Conservation (phyloP, 2,113 vertebrate genomes). For the Urocynchramus pylzowi region DNA sequence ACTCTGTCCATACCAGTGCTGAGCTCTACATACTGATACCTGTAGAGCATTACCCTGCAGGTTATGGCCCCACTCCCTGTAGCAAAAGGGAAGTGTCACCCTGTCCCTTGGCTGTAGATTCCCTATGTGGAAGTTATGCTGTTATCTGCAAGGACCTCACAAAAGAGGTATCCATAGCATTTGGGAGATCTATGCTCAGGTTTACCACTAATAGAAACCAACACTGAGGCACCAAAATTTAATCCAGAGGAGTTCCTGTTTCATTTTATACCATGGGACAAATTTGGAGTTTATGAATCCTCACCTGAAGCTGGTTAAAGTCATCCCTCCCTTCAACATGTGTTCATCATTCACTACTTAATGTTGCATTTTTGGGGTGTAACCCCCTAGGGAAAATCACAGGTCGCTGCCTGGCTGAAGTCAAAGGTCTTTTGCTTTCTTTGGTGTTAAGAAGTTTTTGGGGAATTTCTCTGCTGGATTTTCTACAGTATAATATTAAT, state of each 20-base stretch:
- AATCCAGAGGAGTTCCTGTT: background rate
- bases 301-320: background rate
- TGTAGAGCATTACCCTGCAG: background rate
- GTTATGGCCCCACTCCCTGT: background rate
- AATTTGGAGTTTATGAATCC: background rate
- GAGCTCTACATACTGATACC: background rate
- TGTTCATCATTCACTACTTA: background rate
- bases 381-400: background rate
- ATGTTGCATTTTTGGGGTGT: background rate
- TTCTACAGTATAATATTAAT: background rate
- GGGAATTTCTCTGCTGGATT: background rate
- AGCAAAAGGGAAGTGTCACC: background rate
- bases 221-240: background rate
- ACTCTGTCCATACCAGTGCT: background rate
- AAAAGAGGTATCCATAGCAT: background rate
- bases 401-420: background rate
- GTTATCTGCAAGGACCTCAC: background rate
- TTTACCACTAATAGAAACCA: background rate
- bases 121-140: background rate
- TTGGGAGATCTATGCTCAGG: background rate
- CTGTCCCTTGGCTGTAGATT: background rate
- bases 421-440: background rate
- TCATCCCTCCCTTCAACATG: background rate
- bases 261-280: background rate
- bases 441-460: background rate